Percentiles rank a stretch among this genome's conserved stretches.
phyloP scores from a whole-genome alignment of 2,888 invertebrate species.

The Ochropleura leucogaster region DNA sequence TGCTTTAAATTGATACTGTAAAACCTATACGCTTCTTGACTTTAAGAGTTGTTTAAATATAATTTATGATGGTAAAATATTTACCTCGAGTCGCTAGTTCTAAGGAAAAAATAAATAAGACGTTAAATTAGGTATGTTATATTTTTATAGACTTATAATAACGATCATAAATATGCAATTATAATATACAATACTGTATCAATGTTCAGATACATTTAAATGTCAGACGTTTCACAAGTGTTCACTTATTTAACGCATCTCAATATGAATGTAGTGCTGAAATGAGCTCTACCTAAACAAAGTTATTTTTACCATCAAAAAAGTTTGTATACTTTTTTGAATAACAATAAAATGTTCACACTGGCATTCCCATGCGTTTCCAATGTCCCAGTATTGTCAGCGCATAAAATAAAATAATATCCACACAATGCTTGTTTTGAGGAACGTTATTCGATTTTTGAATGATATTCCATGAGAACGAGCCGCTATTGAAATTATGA shows the following conservation, averaged over 20 bases:
- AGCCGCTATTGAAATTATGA: slow-evolving; percentile 48
- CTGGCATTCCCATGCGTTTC: slow-evolving; percentile 63
- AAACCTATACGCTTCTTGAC: slow-evolving; percentile 7
- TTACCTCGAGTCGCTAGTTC: background rate
- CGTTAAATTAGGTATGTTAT: slow-evolving; percentile 1
- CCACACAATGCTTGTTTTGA: slow-evolving; percentile 66
- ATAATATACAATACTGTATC: background rate
- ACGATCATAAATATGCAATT: background rate
- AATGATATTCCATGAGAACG: slow-evolving; percentile 62
- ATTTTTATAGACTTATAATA: background rate
- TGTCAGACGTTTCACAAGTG: background rate
- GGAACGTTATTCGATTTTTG: slow-evolving; percentile 59
- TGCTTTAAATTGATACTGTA: slow-evolving; percentile 31
- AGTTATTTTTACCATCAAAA: slow-evolving; percentile 48
- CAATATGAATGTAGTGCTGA: background rate
- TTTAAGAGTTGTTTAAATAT: background rate
- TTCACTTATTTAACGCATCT: background rate
- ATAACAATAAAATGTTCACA: slow-evolving; percentile 64
- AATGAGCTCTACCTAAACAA: slow-evolving; percentile 11
- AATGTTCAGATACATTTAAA: background rate
- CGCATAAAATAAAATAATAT: slow-evolving; percentile 65
- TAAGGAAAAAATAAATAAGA: slow-evolving; percentile 8
- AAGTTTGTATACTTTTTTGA: slow-evolving; percentile 54
- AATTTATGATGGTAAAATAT: slow-evolving; percentile 15
- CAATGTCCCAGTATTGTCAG: slow-evolving; percentile 69